phyloP scores from a whole-genome alignment of 2,888 invertebrate species.

The Lycophotia porphyrea region DNA sequence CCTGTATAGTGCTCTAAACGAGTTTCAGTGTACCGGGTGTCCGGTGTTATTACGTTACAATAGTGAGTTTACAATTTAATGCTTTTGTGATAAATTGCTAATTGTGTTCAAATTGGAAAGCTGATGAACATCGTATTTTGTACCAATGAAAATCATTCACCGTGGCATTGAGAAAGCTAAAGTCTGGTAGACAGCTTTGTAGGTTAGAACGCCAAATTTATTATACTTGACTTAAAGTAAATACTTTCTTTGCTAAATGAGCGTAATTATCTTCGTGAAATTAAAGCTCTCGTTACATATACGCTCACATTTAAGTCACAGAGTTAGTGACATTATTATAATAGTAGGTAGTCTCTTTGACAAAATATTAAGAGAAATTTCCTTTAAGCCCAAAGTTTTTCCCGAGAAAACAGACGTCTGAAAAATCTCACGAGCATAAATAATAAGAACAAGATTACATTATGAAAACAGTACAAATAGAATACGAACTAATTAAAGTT shows the following conservation, averaged over 20 bases:
- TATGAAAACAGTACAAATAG: slow-evolving; percentile 22
- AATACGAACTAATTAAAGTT: slow-evolving; percentile 3
- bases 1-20: slow-evolving; percentile 57
- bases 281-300: slow-evolving; percentile 12
- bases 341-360: slow-evolving; percentile 25
- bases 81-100: slow-evolving; percentile 3
- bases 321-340: slow-evolving; percentile 10
- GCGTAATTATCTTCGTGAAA: slow-evolving; percentile 22
- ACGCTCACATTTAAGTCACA: slow-evolving; percentile 6
- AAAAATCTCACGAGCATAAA: slow-evolving; percentile 25
- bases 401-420: slow-evolving; percentile 16
- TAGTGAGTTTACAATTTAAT: slow-evolving; percentile 26
- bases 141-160: background rate
- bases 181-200: background rate
- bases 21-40: slow-evolving; percentile 59
- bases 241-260: slow-evolving; percentile 15
- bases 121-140: slow-evolving; percentile 6
- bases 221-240: background rate
- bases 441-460: slow-evolving; percentile 30
- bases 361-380: slow-evolving; percentile 35
- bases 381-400: slow-evolving; percentile 27
- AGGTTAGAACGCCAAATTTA: background rate
- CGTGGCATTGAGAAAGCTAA: background rate
- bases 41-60: slow-evolving; percentile 52
- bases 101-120: slow-evolving; percentile 14